A percentile compares a stretch with the other conserved stretches of the same genome.
These are phyloP conservation scores for Zoanthus solanderi DNA, from an alignment of 92 coral and sea anemone genomes.

Conservation along the genomic window DNA sequence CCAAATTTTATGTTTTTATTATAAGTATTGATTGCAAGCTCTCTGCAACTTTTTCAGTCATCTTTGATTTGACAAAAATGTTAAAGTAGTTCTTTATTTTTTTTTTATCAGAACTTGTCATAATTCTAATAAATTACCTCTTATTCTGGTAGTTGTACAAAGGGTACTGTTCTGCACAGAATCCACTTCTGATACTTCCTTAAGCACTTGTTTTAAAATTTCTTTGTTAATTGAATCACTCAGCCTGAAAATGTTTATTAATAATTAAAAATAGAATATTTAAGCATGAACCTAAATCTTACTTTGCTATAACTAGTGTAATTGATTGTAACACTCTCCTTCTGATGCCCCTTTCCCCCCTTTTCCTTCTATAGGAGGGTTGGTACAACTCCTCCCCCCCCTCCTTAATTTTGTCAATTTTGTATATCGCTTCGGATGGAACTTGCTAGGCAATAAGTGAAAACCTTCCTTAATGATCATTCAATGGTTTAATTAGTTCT, in stretches of 20 bases:
- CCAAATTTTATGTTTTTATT: not conserved
- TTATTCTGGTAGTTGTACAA: not conserved
- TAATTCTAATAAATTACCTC: not conserved
- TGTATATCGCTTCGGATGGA: conserved; percentile 17
- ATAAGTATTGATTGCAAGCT: not conserved
- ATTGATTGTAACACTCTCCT: conserved; percentile 6
- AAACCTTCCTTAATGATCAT: conserved; percentile 32
- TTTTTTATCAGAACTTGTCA: not conserved
- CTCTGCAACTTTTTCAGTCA: not conserved
- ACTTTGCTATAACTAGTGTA: too few relatives aligned
- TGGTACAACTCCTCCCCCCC: not conserved
- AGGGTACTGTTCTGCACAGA: not conserved
- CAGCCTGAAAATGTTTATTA: too few relatives aligned
- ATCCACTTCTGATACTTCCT: not conserved
- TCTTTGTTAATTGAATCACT: too few relatives aligned
- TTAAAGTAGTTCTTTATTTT: not conserved
- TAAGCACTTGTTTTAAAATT: too few relatives aligned
- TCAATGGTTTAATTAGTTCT: conserved; percentile 32
- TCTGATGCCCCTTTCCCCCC: not conserved
- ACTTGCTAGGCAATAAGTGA: conserved; percentile 34
- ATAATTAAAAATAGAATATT: too few relatives aligned
- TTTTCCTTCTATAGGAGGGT: not conserved
- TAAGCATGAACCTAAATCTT: too few relatives aligned
- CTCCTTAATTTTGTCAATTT: conserved; percentile 10
- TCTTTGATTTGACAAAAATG: not conserved